phyloP scores from a whole-genome alignment of 2,797 vertebrate species.

The Nyctalus aviator region DNA sequence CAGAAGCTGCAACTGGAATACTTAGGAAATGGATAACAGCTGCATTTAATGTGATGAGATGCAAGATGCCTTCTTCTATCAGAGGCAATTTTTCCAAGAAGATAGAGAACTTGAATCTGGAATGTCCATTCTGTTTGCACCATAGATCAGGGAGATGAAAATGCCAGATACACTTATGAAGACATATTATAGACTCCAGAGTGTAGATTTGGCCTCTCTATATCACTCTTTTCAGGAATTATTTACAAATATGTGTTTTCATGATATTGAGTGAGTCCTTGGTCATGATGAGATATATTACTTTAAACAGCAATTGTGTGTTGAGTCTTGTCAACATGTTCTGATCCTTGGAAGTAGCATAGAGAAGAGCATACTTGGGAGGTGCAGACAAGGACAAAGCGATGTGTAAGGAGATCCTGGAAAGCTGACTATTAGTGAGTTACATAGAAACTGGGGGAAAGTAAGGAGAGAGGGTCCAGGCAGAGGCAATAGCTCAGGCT shows the following conservation, averaged over 20 bases:
- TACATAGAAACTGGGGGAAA: not conserved
- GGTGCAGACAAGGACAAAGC: not conserved
- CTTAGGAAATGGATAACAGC: constrained; percentile 79
- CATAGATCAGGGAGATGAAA: not conserved
- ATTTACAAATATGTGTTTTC: constrained; percentile 25
- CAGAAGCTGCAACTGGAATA: constrained; percentile 79
- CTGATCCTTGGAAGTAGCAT: not conserved
- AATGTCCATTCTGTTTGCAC: constrained; percentile 59
- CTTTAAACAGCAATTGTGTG: not conserved
- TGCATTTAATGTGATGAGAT: constrained; percentile 73
- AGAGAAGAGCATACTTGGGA: not conserved
- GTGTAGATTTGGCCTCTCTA: not conserved
- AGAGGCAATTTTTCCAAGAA: constrained; percentile 58
- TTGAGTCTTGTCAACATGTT: constrained; percentile 9
- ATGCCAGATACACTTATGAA: not conserved
- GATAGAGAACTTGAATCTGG: constrained; percentile 24
- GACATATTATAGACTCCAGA: not conserved
- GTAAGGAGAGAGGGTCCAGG: not conserved
- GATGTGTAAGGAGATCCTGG: not conserved
- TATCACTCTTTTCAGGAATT: constrained; percentile 24
- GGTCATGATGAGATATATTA: not conserved
- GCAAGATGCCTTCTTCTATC: constrained; percentile 58
- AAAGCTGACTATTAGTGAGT: not conserved
- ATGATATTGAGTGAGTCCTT: not conserved
- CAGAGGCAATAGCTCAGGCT: not conserved